Percentiles rank a stretch among this genome's conserved stretches.
These are phyloP conservation scores for Metopolophium dirhodum DNA, from an alignment of 1,140 invertebrate species.

Conservation along the genomic window DNA sequence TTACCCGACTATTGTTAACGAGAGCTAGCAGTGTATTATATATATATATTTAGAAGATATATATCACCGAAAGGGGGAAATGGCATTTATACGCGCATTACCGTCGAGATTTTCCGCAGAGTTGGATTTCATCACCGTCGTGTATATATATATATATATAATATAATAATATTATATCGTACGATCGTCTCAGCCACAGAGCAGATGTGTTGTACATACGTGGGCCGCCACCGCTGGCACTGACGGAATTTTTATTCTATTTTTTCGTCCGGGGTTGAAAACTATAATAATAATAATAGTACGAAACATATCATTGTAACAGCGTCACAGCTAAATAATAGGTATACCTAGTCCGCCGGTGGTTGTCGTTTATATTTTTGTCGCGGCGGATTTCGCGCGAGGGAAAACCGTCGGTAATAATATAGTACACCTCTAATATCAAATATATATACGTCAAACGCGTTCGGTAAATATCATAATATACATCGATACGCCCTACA, in stretches of 20 bases:
- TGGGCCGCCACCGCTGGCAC: neutral
- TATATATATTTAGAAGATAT: neutral
- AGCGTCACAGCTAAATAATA: neutral
- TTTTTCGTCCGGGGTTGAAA: neutral
- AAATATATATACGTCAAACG: neutral
- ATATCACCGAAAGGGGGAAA: conserved; percentile 33
- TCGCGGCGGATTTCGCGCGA: too few relatives aligned
- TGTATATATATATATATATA: neutral
- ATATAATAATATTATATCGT: neutral
- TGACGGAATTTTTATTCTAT: neutral
- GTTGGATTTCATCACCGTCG: conserved; percentile 26
- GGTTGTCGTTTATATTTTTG: neutral
- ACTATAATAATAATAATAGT: neutral
- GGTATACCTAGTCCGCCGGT: neutral
- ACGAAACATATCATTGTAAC: neutral
- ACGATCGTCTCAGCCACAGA: neutral
- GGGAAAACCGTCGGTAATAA: neutral
- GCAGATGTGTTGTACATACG: neutral
- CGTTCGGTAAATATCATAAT: neutral
- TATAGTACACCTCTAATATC: neutral
- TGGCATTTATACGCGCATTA: conserved; percentile 41
- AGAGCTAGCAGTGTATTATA: neutral
- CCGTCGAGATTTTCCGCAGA: conserved; percentile 43
- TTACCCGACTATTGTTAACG: conserved; percentile 42
- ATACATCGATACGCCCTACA: too few relatives aligned